Base-by-base conservation (phyloP, 35 echinoderm and acorn worm species). In the Apostichopus californicus region DNA sequence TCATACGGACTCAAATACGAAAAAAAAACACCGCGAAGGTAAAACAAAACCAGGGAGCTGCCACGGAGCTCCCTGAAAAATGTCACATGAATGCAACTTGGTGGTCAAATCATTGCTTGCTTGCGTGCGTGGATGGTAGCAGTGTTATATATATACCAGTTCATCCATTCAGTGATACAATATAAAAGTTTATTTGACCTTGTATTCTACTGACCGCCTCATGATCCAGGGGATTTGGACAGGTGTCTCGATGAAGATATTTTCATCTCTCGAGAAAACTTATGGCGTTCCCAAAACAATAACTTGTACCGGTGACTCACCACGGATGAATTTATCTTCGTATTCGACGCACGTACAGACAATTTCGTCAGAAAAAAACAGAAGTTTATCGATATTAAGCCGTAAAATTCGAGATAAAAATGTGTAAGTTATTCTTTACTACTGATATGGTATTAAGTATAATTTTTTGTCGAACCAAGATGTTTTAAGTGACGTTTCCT, bases 371-470 rank as follows among this genome's bases (percentile, higher is more conserved):
- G n/a, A 61, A 75, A 75, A 4, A 68, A 68, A 46, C 34, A 46
- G 34, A 46, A 75, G 17, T 85, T 85, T 85, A 85, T 85, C 81
- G 28, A 85, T 85, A 56, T 59, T 54, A 85, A 2, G 81, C 57
- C 57, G 81, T 85, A 85, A 85, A 85, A 58, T 85, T 85, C n/a
- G 81, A 11, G 17, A 85, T 85, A 85, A 85, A 85, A 85, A 58
- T 85, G 55, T 58, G 81, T 55, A 85, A 85, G 81, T 85, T 85
- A 85, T 85, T 85, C 56, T 85, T 85, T 56, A 56, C 54, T 55
- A 61, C 13, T n/a, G 71, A 75, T 75, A 75, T 20, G 15, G 17
- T 75, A 25, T 85, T 58, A 85, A 85, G 55, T 55, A 81, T 55
- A 60, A n/a, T 55, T 85, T 85, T 58, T n/a, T 58, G 34, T 46